Percentiles rank a stretch among this genome's conserved stretches.
These are phyloP conservation scores for Apamea monoglypha DNA, from an alignment of 2,888 invertebrate species.

Conservation along the genomic window DNA sequence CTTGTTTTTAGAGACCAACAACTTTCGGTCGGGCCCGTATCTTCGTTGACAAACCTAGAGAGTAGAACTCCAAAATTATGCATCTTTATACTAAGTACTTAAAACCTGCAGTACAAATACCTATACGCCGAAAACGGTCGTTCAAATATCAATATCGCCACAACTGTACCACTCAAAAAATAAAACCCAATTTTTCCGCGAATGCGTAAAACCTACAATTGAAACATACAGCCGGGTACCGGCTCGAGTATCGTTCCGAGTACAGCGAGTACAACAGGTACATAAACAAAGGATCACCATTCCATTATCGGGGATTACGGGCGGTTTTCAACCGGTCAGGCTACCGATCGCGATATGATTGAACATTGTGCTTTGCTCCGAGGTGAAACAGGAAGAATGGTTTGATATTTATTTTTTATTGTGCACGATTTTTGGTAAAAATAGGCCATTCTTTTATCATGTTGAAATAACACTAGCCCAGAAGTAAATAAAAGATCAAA, in stretches of 20 bases:
- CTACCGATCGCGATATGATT: constrained; percentile 33
- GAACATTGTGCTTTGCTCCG: constrained; percentile 34
- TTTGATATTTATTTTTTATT: constrained; percentile 6
- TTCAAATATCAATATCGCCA: background rate
- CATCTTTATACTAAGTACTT: too few relatives aligned
- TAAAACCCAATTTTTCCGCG: background rate
- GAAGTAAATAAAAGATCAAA: background rate
- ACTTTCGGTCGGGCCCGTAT: too few relatives aligned
- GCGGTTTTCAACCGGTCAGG: constrained; percentile 45
- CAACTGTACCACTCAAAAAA: background rate
- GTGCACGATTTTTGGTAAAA: background rate
- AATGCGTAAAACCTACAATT: constrained; percentile 17
- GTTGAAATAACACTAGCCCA: background rate
- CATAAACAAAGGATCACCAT: constrained; percentile 65
- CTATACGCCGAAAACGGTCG: background rate
- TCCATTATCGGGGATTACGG: constrained; percentile 67
- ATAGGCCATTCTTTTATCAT: background rate
- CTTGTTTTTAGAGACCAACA: too few relatives aligned
- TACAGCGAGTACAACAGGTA: constrained; percentile 28
- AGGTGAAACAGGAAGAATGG: background rate
- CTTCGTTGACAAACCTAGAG: too few relatives aligned
- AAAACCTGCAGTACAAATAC: background rate
- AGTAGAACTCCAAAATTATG: too few relatives aligned
- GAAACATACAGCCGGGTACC: constrained; percentile 21
- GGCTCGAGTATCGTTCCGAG: constrained; percentile 11